Evolutionary conservation across 2,797 vertebrate species (phyloP).

Genomic region (Rhyacichthys aspro): DNA sequence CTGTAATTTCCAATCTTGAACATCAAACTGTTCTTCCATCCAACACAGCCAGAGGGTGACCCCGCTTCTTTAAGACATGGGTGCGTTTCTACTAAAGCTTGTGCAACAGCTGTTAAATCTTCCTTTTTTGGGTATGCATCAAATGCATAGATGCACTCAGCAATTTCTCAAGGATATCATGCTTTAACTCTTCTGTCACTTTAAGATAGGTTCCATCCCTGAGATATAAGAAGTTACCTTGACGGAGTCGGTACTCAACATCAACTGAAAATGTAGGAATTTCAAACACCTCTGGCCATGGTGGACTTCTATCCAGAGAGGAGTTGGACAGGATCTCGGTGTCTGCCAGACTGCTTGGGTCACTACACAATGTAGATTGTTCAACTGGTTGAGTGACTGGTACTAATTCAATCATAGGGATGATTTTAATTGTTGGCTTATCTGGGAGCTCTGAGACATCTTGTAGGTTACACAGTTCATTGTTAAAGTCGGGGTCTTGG

Average conservation of each 20-base stretch:
- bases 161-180: conserved; percentile 41
- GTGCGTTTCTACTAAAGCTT: conserved; percentile 31
- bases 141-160: conserved; percentile 27
- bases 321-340: conserved; percentile 24
- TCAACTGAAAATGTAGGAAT: conserved; percentile 40
- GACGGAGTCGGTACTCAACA: conserved; percentile 32
- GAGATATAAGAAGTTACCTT: conserved; percentile 39
- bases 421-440: conserved; percentile 44
- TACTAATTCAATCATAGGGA: conserved; percentile 13
- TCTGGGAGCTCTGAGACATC: conserved; percentile 26
- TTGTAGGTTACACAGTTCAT: conserved; percentile 37
- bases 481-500: conserved; percentile 40
- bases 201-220: conserved; percentile 31
- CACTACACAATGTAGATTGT: not conserved
- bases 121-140: conserved; percentile 35
- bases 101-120: conserved; percentile 32
- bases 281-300: conserved; percentile 32
- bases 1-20: conserved; percentile 42
- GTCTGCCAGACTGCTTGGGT: conserved; percentile 35
- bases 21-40: conserved; percentile 27
- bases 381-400: no score
- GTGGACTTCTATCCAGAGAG: not conserved
- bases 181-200: conserved; percentile 46
- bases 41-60: conserved; percentile 17
- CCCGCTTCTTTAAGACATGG: conserved; percentile 38